A percentile compares a stretch with the other conserved stretches of the same genome.
These are phyloP conservation scores for Knipowitschia caucasica DNA, from an alignment of 2,797 vertebrate genomes.

Conservation along the genomic window DNA sequence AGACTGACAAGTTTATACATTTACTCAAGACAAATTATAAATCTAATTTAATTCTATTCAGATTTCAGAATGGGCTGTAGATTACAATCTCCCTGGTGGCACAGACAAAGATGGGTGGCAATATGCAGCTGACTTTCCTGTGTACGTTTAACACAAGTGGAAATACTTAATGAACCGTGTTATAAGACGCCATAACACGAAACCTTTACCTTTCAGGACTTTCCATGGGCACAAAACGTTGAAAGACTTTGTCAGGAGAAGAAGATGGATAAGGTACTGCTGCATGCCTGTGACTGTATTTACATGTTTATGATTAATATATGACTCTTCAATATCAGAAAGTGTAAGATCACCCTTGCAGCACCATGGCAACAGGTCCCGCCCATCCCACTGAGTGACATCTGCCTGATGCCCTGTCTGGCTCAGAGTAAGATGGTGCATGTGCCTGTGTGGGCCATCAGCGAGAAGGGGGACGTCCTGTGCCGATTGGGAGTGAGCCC, in stretches of 20 bases:
- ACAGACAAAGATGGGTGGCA: slow-evolving; percentile 96
- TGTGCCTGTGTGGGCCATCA: slow-evolving; percentile 91
- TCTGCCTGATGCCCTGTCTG: slow-evolving; percentile 88
- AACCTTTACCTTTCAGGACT: slow-evolving; percentile 69
- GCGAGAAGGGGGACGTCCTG: slow-evolving; percentile 93
- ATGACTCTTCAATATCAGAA: slow-evolving; percentile 68
- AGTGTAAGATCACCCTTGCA: slow-evolving; percentile 85
- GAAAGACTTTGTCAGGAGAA: slow-evolving; percentile 94
- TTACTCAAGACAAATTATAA: background rate
- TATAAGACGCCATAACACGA: background rate
- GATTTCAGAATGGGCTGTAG: slow-evolving; percentile 91
- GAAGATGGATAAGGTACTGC: slow-evolving; percentile 89
- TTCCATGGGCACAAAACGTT: slow-evolving; percentile 96
- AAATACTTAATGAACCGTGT: no score
- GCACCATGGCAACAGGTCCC: slow-evolving; percentile 93
- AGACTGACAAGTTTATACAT: slow-evolving; percentile 16
- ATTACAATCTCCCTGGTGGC: slow-evolving; percentile 82
- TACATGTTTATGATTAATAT: background rate
- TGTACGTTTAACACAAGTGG: slow-evolving; percentile 72
- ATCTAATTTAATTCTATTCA: slow-evolving; percentile 42
- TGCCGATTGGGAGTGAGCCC: slow-evolving; percentile 87
- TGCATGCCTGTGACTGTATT: background rate
- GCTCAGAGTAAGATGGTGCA: slow-evolving; percentile 71
- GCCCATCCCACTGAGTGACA: slow-evolving; percentile 83
- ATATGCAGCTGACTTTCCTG: slow-evolving; percentile 93